Conservation (phyloP, 37 sponge, comb jelly and placozoan genomes). For the Tethya wilhelma region DNA sequence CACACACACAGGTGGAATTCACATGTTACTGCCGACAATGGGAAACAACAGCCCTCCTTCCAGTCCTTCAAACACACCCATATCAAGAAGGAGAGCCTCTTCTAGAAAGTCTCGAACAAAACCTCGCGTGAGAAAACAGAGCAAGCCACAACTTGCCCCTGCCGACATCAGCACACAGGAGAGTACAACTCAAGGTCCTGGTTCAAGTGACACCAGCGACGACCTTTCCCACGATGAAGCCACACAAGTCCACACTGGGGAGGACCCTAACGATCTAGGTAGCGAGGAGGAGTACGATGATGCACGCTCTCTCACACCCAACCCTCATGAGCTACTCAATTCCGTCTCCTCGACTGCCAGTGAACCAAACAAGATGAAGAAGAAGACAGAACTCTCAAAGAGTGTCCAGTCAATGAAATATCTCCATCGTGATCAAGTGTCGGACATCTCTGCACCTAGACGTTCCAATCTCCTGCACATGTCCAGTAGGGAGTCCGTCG, state of each 20-base stretch:
- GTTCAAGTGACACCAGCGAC: conserved; percentile 54
- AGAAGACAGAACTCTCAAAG: neutral
- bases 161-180: conserved; percentile 81
- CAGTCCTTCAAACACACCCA: conserved; percentile 69
- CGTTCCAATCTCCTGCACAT: neutral
- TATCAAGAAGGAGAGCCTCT: conserved; percentile 41
- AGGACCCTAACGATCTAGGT: neutral
- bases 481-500: conserved; percentile 14
- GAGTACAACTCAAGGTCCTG: conserved; percentile 70
- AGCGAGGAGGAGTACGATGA: conserved; percentile 15
- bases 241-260: conserved; percentile 1
- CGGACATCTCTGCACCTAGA: neutral
- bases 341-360: no score
- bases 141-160: conserved; percentile 33
- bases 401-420: neutral
- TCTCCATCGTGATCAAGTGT: neutral
- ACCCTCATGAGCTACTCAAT: no score
- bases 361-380: neutral
- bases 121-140: conserved; percentile 34
- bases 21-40: conserved; percentile 22
- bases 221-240: conserved; percentile 14
- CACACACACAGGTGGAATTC: conserved; percentile 57
- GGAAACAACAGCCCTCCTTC: conserved; percentile 49
- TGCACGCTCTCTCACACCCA: conserved; percentile 39
- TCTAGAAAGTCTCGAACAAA: conserved; percentile 50